Conservation (phyloP, 2,113 vertebrate species). For the Tragelaphus imberbis region DNA sequence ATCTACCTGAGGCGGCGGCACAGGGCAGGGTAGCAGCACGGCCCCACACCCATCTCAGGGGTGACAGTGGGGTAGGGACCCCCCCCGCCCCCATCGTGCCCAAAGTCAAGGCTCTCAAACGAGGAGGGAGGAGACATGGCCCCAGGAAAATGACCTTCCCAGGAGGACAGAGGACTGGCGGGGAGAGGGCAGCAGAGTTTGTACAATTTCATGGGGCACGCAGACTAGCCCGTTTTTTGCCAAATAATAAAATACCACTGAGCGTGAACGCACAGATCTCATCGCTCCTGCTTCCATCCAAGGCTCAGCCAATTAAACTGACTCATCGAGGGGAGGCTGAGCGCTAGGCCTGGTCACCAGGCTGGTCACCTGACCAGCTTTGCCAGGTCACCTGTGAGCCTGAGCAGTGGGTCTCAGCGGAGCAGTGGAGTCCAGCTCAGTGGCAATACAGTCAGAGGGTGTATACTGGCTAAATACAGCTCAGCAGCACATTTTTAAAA, state of each 20-base stretch:
- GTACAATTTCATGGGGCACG: too few species aligned
- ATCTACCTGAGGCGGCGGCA: not conserved
- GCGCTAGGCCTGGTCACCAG: too few species aligned
- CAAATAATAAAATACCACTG: not conserved
- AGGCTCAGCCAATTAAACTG: accelerated
- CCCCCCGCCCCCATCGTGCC: not conserved
- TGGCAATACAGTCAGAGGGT: not conserved
- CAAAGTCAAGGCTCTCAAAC: not conserved
- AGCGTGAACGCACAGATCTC: accelerated
- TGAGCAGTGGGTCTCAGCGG: not conserved
- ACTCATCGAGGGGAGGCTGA: accelerated
- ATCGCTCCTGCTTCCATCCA: accelerated
- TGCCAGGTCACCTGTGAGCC: not conserved
- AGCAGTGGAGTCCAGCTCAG: not conserved
- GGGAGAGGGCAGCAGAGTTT: not conserved
- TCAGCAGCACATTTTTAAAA: not conserved
- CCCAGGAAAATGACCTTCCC: not conserved
- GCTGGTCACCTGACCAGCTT: too few species aligned
- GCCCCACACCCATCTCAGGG: accelerated
- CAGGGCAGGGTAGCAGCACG: accelerated
- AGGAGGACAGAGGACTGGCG: not conserved
- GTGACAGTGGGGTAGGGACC: not conserved
- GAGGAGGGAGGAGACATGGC: accelerated
- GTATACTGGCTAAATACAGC: not conserved
- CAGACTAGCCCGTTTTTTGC: not conserved